These are phyloP conservation scores for Anolis apletophallus DNA, from an alignment of 2,797 vertebrate genomes.

Conservation along the genomic window DNA sequence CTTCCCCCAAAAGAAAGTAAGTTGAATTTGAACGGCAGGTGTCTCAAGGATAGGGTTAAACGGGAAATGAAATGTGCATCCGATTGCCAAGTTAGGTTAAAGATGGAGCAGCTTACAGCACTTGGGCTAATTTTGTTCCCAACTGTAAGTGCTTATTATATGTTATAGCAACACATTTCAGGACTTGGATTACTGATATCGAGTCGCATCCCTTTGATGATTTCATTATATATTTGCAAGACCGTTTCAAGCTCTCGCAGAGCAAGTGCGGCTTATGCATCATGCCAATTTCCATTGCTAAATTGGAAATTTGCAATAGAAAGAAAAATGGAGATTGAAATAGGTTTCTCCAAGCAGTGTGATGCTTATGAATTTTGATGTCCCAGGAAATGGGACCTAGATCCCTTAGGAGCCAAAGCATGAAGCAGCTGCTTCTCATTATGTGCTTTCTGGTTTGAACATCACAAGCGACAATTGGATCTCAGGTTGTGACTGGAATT, in stretches of 20 bases:
- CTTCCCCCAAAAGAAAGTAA: conserved; percentile 22
- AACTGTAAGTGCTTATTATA: conserved; percentile 42
- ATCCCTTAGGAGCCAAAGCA: neutral
- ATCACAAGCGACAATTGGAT: neutral
- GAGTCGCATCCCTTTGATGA: conserved; percentile 32
- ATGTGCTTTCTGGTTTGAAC: neutral
- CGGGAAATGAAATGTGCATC: conserved; percentile 41
- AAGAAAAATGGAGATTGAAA: conserved; percentile 46
- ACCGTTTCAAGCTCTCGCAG: conserved; percentile 18
- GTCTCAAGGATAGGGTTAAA: conserved; percentile 20
- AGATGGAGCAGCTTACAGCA: conserved; percentile 45
- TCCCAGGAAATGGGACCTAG: neutral
- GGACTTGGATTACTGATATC: conserved; percentile 40
- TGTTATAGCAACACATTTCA: conserved; percentile 59
- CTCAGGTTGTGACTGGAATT: neutral
- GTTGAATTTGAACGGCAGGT: conserved; percentile 49
- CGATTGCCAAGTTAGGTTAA: conserved; percentile 40
- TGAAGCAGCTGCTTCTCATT: neutral
- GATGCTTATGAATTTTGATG: conserved; percentile 17
- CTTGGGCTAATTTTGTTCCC: conserved; percentile 49
- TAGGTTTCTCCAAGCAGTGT: neutral
- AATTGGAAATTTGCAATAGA: conserved; percentile 38
- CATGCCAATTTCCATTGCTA: conserved; percentile 54
- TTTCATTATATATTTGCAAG: conserved; percentile 24
- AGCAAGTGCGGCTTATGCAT: conserved; percentile 23